These are phyloP conservation scores for Choloepus didactylus DNA, from an alignment of 2,797 vertebrate genomes.

Conservation along the genomic window DNA sequence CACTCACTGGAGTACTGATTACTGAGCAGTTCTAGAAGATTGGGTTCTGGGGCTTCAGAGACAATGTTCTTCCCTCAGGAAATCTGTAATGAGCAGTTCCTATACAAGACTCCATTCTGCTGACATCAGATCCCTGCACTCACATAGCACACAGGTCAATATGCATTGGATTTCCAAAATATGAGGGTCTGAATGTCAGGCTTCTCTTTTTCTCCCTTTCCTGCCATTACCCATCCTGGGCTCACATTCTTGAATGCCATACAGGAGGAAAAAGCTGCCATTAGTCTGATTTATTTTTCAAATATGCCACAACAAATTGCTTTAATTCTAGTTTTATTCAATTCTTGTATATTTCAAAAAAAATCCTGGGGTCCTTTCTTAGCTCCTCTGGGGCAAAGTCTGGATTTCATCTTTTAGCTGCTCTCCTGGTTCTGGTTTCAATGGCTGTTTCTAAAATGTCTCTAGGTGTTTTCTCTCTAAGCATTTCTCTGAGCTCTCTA, in stretches of 20 bases:
- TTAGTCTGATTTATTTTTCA: slow-evolving; percentile 94
- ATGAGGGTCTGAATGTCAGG: slow-evolving; percentile 98
- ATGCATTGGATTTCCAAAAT: slow-evolving; percentile 99
- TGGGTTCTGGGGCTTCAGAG: slow-evolving; percentile 91
- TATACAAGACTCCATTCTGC: slow-evolving; percentile 98
- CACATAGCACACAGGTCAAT: slow-evolving; percentile 99
- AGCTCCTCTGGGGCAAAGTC: no score
- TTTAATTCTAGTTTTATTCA: slow-evolving; percentile 94
- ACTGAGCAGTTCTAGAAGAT: slow-evolving; percentile 96
- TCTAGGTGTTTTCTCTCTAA: no score
- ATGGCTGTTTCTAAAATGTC: no score
- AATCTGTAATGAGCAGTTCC: slow-evolving; percentile 96
- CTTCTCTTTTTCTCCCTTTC: slow-evolving; percentile 91
- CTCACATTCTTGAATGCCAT: slow-evolving; percentile 90
- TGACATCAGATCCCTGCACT: slow-evolving; percentile 98
- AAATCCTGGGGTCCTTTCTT: no score
- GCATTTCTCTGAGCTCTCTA: no score
- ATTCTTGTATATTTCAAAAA: slow-evolving; percentile 92
- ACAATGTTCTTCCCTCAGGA: slow-evolving; percentile 95
- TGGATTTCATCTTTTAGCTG: no score
- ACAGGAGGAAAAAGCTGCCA: slow-evolving; percentile 88
- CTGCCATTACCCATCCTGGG: slow-evolving; percentile 91
- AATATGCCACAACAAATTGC: slow-evolving; percentile 94
- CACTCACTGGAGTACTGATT: slow-evolving; percentile 97
- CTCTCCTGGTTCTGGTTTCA: no score